phyloP scores from a whole-genome alignment of 2,888 invertebrate species.

The Parnassius orleans region DNA sequence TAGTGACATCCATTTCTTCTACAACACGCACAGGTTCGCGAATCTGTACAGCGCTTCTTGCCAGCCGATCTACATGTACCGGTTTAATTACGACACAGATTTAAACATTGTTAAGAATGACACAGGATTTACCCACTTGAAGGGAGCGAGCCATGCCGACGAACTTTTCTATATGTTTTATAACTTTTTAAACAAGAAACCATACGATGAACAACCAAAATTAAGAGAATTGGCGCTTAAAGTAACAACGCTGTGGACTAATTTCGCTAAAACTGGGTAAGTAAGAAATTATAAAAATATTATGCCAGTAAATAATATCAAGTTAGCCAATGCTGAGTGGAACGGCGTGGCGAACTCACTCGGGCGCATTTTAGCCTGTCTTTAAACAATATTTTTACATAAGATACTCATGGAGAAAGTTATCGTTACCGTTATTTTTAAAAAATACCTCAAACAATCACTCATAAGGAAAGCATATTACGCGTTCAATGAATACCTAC shows the following conservation, averaged over 20 bases:
- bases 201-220: slow-evolving; percentile 45
- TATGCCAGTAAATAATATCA: neutral
- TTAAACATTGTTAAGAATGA: slow-evolving; percentile 38
- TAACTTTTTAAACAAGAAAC: slow-evolving; percentile 44
- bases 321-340: neutral
- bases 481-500: too few species aligned
- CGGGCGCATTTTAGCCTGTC: too few species aligned
- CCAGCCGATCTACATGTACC: slow-evolving; percentile 36
- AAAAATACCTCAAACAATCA: too few species aligned
- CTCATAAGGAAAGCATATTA: too few species aligned
- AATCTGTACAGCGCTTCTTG: slow-evolving; percentile 30
- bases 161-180: slow-evolving; percentile 60
- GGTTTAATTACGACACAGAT: slow-evolving; percentile 39
- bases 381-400: too few species aligned
- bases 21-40: slow-evolving; percentile 36
- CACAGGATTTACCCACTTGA: slow-evolving; percentile 25
- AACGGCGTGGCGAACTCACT: too few species aligned
- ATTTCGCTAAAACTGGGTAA: slow-evolving; percentile 71
- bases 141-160: slow-evolving; percentile 59
- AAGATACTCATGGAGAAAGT: too few species aligned
- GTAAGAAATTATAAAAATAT: slow-evolving; percentile 19
- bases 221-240: slow-evolving; percentile 51
- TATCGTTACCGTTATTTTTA: too few species aligned
- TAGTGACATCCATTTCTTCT: slow-evolving; percentile 37
- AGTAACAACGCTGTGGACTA: slow-evolving; percentile 67